Conservation (phyloP, 2,888 invertebrate genomes). For the Erannis defoliaria region DNA sequence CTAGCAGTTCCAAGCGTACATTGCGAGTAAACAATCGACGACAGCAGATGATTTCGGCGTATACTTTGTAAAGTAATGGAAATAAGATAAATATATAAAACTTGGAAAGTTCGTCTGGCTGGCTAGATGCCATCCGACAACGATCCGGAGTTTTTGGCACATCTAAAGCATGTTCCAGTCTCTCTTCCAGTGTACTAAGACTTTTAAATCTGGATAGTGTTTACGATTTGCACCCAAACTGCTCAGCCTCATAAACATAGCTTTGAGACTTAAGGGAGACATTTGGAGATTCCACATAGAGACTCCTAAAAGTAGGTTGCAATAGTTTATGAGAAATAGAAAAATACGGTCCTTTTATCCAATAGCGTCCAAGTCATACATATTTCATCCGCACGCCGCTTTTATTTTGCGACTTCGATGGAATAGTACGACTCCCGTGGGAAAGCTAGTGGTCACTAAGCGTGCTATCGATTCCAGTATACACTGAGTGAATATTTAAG, state of each 20-base stretch:
- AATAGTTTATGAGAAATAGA: constrained; percentile 19
- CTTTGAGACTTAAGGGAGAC: too few relatives aligned
- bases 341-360: constrained; percentile 34
- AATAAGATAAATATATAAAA: neutral
- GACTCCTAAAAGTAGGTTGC: neutral
- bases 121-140: constrained; percentile 3
- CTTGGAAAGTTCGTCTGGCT: neutral
- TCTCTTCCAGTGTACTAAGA: neutral
- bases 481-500: constrained; percentile 37
- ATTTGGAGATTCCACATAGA: constrained; percentile 34
- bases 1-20: neutral
- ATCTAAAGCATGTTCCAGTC: neutral
- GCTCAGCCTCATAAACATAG: neutral
- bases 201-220: too few relatives aligned
- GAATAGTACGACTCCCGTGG: constrained; percentile 37
- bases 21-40: neutral
- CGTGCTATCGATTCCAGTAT: constrained; percentile 38
- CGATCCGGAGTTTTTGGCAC: neutral
- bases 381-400: constrained; percentile 41
- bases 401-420: constrained; percentile 38
- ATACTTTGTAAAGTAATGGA: neutral
- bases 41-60: neutral
- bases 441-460: constrained; percentile 40
- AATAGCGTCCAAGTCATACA: constrained; percentile 42
- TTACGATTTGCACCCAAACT: constrained; percentile 1